Conservation (phyloP, 1,140 invertebrate species). For the Dinothrombium tinctorium region DNA sequence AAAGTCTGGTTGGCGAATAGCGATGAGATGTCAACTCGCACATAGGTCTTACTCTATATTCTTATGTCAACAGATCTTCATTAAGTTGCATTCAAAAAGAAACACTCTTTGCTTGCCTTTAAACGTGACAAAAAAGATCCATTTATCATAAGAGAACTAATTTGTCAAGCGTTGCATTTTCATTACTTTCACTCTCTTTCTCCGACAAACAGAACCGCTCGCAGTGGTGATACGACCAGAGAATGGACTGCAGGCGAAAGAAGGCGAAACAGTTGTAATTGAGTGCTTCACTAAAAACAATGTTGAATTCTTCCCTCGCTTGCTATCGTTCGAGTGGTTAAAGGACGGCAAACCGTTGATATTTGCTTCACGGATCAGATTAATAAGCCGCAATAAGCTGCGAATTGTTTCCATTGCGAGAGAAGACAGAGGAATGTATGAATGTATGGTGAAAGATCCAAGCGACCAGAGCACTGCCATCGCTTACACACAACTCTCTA, state of each 20-base stretch:
- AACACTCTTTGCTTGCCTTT: too few relatives aligned
- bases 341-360: neutral
- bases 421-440: conserved; percentile 26
- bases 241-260: neutral
- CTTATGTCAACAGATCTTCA: too few relatives aligned
- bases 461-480: conserved; percentile 18
- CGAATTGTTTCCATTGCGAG: conserved; percentile 19
- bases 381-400: conserved; percentile 10
- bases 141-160: too few relatives aligned
- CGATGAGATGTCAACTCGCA: too few relatives aligned
- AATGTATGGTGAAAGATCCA: conserved; percentile 22
- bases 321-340: neutral
- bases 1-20: too few relatives aligned
- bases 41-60: too few relatives aligned
- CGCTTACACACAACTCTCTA: conserved; percentile 19
- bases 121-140: too few relatives aligned
- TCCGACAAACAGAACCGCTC: neutral
- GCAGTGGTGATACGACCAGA: neutral
- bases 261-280: neutral
- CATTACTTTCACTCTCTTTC: neutral
- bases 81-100: too few relatives aligned
- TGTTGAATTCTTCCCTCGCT: neutral
- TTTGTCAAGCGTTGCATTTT: too few relatives aligned
- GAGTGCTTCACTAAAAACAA: neutral
- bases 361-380: neutral